Evolutionary conservation across 2,113 vertebrate species (phyloP).

Genomic region (Hypomesus transpacificus): DNA sequence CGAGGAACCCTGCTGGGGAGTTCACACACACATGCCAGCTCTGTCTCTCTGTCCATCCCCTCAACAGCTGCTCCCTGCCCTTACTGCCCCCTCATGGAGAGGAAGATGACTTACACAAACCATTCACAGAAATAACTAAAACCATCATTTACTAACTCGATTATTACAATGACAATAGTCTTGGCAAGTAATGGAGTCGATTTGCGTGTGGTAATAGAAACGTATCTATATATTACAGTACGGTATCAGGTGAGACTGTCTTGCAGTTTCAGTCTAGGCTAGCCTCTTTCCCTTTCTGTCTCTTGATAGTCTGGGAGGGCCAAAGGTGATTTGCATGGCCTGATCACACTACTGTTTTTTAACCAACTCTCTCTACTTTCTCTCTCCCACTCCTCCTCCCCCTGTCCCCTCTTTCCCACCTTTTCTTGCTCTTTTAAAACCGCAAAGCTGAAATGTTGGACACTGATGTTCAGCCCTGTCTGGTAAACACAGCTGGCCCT

Average conservation of each 20-base stretch:
- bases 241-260: too few species aligned
- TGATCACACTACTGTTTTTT: conserved; percentile 17
- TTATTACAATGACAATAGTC: too few species aligned
- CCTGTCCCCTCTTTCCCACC: too few species aligned
- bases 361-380: conserved; percentile 7
- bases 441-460: too few species aligned
- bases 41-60: background rate
- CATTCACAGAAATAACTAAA: too few species aligned
- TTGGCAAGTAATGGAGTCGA: too few species aligned
- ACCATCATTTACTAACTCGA: too few species aligned
- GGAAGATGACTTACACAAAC: too few species aligned
- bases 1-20: conserved; percentile 56
- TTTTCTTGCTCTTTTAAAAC: too few species aligned
- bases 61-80: conserved; percentile 4
- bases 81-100: background rate
- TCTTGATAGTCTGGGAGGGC: conserved; percentile 4
- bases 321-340: conserved; percentile 30
- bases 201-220: background rate
- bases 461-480: too few species aligned
- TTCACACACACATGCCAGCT: conserved; percentile 56
- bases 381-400: too few species aligned
- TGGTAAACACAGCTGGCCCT: too few species aligned
- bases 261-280: background rate
- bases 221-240: background rate
- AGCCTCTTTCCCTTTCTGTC: background rate